Conservation (phyloP, 2,797 vertebrate species). For the Lithobates sylvaticus region DNA sequence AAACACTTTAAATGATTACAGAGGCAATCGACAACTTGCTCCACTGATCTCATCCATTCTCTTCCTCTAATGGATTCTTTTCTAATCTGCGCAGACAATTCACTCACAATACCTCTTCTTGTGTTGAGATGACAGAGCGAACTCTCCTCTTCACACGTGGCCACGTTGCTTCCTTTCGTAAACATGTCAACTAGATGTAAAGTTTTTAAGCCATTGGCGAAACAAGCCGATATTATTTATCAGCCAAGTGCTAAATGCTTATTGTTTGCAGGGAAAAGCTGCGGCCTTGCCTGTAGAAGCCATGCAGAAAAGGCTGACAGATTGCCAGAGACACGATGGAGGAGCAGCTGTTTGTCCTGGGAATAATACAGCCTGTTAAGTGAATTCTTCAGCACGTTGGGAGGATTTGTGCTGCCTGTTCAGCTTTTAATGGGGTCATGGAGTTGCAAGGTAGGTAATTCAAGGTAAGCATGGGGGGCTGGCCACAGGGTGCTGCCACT, state of each 20-base stretch:
- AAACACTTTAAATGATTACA: neutral
- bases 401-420: neutral
- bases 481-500: neutral
- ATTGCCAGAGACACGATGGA: neutral
- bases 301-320: neutral
- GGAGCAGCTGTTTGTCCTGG: neutral
- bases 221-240: neutral
- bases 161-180: neutral
- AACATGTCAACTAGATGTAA: neutral
- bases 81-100: neutral
- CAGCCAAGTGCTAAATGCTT: neutral
- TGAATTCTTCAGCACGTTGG: neutral
- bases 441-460: conserved; percentile 23
- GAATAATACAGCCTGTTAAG: conserved; percentile 1
- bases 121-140: too few species aligned
- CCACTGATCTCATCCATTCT: neutral
- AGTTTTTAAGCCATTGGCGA: too few species aligned
- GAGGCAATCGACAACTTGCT: neutral
- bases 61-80: neutral
- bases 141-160: too few species aligned
- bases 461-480: neutral
- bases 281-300: conserved; percentile 1
- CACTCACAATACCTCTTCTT: too few species aligned
- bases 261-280: neutral
- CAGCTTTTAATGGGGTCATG: conserved; percentile 21